Conservation (phyloP, 2,797 vertebrate genomes). For the Serranus cabrilla region DNA sequence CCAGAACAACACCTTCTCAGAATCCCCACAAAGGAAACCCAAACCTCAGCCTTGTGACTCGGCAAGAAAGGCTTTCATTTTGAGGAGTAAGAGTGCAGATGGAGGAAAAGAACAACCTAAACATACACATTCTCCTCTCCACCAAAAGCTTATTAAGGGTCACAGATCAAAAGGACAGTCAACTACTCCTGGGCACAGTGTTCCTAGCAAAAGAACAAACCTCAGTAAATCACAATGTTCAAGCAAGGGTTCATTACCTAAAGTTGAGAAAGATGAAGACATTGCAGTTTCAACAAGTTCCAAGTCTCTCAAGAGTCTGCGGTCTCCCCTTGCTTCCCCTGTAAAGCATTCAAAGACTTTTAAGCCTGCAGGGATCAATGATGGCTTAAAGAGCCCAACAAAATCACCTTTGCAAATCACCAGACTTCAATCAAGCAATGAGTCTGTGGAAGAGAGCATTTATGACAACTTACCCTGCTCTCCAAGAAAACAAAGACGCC, state of each 20-base stretch:
- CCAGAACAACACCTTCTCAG: slow-evolving; percentile 71
- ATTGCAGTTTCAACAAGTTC: slow-evolving; percentile 47
- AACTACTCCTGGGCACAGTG: slow-evolving; percentile 67
- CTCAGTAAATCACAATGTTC: slow-evolving; percentile 85
- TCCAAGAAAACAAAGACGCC: slow-evolving; percentile 79
- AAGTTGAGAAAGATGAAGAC: slow-evolving; percentile 69
- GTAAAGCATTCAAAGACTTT: slow-evolving; percentile 83
- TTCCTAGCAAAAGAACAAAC: slow-evolving; percentile 81
- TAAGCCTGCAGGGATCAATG: slow-evolving; percentile 78
- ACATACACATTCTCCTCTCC: slow-evolving; percentile 80
- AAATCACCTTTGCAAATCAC: slow-evolving; percentile 74
- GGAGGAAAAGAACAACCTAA: slow-evolving; percentile 76
- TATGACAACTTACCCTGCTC: slow-evolving; percentile 82
- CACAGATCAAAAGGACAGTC: slow-evolving; percentile 78
- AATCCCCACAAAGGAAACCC: slow-evolving; percentile 79
- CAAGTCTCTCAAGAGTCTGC: slow-evolving; percentile 74
- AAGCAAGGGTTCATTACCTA: slow-evolving; percentile 83
- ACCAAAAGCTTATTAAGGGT: slow-evolving; percentile 85
- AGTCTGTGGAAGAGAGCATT: slow-evolving; percentile 75
- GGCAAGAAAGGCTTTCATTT: slow-evolving; percentile 78
- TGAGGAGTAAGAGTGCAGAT: slow-evolving; percentile 74
- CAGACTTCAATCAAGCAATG: slow-evolving; percentile 66
- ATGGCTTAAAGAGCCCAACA: slow-evolving; percentile 77
- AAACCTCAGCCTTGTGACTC: slow-evolving; percentile 75
- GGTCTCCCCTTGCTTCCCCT: slow-evolving; percentile 81